phyloP scores from a whole-genome alignment of 2,113 vertebrate species.

The Aramus guarauna region DNA sequence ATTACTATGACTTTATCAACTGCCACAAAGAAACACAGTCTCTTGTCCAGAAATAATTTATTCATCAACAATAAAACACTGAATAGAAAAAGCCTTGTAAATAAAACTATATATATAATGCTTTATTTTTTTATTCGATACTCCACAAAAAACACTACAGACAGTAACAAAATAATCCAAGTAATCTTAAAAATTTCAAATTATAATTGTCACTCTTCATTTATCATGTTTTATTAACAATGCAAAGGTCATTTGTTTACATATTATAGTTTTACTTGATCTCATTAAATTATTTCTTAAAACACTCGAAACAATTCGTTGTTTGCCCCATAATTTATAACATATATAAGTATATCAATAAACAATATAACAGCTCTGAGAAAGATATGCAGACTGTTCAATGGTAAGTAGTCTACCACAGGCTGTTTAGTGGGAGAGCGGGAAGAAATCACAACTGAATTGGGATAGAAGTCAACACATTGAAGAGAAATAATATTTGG shows the following conservation, averaged over 20 bases:
- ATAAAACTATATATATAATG: conserved; percentile 83
- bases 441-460: conserved; percentile 69
- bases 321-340: conserved; percentile 67
- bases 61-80: conserved; percentile 76
- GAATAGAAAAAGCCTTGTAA: conserved; percentile 81
- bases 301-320: conserved; percentile 70
- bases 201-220: conserved; percentile 65
- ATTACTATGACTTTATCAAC: neutral
- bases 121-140: conserved; percentile 75
- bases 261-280: conserved; percentile 54
- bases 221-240: conserved; percentile 60
- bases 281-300: conserved; percentile 68
- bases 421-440: conserved; percentile 43
- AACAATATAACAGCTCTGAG: conserved; percentile 75
- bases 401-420: conserved; percentile 38
- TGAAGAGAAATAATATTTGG: conserved; percentile 53
- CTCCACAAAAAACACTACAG: conserved; percentile 81
- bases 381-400: conserved; percentile 66
- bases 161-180: conserved; percentile 85
- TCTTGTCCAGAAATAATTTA: conserved; percentile 80
- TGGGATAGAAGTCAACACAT: conserved; percentile 68
- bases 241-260: conserved; percentile 57
- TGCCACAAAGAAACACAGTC: conserved; percentile 68
- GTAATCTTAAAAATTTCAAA: conserved; percentile 77
- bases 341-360: conserved; percentile 72